A percentile compares a stretch with the other conserved stretches of the same genome.
Conservation (phyloP, 2,888 invertebrate species). For the Agrotis clavis region DNA sequence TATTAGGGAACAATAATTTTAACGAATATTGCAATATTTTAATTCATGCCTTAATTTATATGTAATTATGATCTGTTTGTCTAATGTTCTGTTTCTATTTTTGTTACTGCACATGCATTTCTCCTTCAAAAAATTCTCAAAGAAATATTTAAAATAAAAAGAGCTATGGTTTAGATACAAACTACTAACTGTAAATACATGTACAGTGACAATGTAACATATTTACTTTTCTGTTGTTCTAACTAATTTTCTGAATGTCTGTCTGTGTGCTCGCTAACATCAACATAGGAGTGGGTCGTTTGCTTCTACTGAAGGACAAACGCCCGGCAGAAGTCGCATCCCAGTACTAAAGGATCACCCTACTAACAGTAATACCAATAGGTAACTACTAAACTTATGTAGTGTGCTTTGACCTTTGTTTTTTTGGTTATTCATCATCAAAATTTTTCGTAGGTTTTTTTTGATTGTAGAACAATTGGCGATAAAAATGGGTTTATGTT, state of each 20-base stretch:
- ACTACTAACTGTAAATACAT: slow-evolving; percentile 63
- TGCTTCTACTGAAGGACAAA: slow-evolving; percentile 88
- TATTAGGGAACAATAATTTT: no score
- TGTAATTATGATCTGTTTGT: slow-evolving; percentile 42
- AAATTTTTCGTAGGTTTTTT: slow-evolving; percentile 65
- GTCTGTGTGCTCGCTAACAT: slow-evolving; percentile 87
- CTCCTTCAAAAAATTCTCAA: neutral
- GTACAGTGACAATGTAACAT: slow-evolving; percentile 76
- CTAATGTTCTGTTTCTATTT: slow-evolving; percentile 46
- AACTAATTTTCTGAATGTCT: slow-evolving; percentile 85
- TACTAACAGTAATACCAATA: slow-evolving; percentile 88
- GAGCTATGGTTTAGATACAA: slow-evolving; percentile 3
- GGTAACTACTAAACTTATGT: slow-evolving; percentile 80
- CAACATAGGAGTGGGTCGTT: slow-evolving; percentile 89
- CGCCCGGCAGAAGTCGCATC: slow-evolving; percentile 89
- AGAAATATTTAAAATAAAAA: neutral
- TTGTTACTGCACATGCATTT: slow-evolving; percentile 60
- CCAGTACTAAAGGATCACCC: slow-evolving; percentile 89
- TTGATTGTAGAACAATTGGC: slow-evolving; percentile 54
- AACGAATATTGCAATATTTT: slow-evolving; percentile 46
- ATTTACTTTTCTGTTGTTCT: slow-evolving; percentile 76
- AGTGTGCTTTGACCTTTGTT: slow-evolving; percentile 60
- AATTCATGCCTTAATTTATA: slow-evolving; percentile 24
- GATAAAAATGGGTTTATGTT: slow-evolving; percentile 56
- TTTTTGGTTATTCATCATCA: slow-evolving; percentile 41